These are phyloP conservation scores for Anolis apletophallus DNA, from an alignment of 2,797 vertebrate genomes.

Conservation along the genomic window DNA sequence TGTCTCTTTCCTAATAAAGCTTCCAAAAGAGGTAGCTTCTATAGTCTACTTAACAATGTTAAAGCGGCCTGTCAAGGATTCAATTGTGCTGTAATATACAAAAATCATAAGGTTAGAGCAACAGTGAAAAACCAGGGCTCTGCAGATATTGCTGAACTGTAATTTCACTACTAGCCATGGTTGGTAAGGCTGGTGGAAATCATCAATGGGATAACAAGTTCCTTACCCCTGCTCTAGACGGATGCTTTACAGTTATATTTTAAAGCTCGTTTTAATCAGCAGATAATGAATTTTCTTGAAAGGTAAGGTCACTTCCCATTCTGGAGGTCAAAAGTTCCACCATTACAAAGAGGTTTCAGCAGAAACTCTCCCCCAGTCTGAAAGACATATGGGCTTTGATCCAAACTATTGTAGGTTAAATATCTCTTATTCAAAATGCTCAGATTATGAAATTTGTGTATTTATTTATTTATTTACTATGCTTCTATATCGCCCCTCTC, in stretches of 20 bases:
- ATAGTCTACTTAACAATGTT: too few species aligned
- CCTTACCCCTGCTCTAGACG: not conserved
- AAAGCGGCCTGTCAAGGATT: not conserved
- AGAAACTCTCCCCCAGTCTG: not conserved
- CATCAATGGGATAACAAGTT: not conserved
- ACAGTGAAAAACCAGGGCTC: not conserved
- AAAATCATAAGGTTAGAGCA: not conserved
- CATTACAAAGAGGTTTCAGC: not conserved
- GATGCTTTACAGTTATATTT: not conserved
- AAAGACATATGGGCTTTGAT: not conserved
- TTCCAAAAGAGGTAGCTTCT: fast-evolving
- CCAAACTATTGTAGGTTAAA: not conserved
- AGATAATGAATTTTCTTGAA: not conserved
- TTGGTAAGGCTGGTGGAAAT: not conserved
- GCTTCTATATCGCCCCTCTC: too few species aligned
- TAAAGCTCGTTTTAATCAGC: not conserved
- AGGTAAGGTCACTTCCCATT: not conserved
- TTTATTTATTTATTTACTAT: too few species aligned
- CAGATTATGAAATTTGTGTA: too few species aligned
- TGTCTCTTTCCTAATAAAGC: not conserved
- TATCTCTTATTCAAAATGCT: too few species aligned
- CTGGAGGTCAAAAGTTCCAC: not conserved
- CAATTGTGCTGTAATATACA: too few species aligned
- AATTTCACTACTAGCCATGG: too few species aligned
- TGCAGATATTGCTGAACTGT: not conserved